These are phyloP conservation scores for Galerucella nymphaeae DNA, from an alignment of 2,888 invertebrate species.

Conservation along the genomic window DNA sequence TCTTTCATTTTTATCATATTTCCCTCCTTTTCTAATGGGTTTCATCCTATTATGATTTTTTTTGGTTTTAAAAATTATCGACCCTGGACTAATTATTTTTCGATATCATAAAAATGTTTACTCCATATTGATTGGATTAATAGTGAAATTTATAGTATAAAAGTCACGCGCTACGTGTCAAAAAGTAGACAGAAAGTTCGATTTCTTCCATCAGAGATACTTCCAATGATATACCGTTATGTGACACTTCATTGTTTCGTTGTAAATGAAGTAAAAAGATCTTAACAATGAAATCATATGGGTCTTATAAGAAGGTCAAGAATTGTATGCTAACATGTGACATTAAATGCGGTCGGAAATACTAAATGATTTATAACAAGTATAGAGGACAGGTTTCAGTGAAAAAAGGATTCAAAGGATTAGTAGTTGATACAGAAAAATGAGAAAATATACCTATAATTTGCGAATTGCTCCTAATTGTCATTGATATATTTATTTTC, in stretches of 20 bases:
- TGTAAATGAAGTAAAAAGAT: conserved; percentile 27
- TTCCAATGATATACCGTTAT: conserved; percentile 35
- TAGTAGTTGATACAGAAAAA: no score
- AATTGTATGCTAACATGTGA: not conserved
- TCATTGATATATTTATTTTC: no score
- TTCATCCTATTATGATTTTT: no score
- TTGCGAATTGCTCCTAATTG: no score
- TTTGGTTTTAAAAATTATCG: no score
- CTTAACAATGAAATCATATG: conserved; percentile 3
- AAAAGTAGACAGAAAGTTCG: conserved; percentile 13
- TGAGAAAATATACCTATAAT: no score
- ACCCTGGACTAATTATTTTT: no score
- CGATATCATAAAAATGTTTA: no score
- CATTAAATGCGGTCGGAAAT: not conserved
- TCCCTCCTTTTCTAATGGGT: no score
- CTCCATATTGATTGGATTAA: no score
- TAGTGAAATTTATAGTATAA: not conserved
- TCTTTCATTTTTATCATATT: no score
- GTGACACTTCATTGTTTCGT: conserved; percentile 39
- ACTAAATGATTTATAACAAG: not conserved
- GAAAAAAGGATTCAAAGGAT: not conserved
- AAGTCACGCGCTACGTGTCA: not conserved
- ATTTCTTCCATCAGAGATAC: conserved; percentile 26
- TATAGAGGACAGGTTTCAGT: not conserved
- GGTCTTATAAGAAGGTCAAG: conserved; percentile 13